These are phyloP conservation scores for Tribolium madens DNA, from an alignment of 1,140 invertebrate genomes.

Conservation along the genomic window DNA sequence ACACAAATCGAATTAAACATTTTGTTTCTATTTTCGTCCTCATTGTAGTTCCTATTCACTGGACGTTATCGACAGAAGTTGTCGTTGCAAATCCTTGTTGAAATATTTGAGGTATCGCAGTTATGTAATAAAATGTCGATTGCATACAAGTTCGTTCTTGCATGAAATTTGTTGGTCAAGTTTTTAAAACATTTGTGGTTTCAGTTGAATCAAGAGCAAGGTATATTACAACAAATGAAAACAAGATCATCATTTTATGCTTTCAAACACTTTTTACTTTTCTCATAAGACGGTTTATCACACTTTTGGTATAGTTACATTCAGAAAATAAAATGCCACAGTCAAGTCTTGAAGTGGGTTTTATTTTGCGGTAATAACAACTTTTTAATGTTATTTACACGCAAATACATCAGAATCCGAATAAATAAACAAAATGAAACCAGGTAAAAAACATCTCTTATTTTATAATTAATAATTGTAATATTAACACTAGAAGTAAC, in stretches of 20 bases:
- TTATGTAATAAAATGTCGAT: not conserved
- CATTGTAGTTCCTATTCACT: not conserved
- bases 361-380: not conserved
- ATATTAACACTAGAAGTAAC: too few relatives aligned
- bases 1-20: too few relatives aligned
- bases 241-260: not conserved
- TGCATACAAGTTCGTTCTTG: not conserved
- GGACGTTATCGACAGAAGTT: not conserved
- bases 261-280: not conserved
- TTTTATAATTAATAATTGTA: too few relatives aligned
- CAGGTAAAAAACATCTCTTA: too few relatives aligned
- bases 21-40: not conserved
- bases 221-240: too few relatives aligned
- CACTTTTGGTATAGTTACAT: not conserved
- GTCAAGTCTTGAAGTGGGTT: not conserved
- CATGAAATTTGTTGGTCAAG: not conserved
- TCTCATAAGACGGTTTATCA: not conserved
- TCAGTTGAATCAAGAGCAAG: not conserved
- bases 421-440: too few relatives aligned
- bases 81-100: not conserved
- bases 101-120: not conserved
- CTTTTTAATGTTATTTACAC: too few relatives aligned
- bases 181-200: not conserved
- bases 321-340: not conserved
- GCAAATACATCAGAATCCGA: too few relatives aligned